Base-by-base conservation (phyloP, 2,888 invertebrate species). In the Luffia ferchaultella region DNA sequence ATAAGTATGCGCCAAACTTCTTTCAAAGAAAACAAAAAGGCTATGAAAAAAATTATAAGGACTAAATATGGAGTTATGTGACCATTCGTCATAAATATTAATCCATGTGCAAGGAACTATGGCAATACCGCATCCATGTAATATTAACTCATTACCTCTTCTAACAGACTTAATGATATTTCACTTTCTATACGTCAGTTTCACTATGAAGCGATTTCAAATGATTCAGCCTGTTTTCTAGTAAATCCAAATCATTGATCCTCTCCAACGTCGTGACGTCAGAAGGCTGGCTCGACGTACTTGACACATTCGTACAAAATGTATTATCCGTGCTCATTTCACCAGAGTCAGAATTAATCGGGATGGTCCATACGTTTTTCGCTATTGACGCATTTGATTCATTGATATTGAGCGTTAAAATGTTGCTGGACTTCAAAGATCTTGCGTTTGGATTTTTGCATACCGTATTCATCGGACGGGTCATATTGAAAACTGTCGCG, bases 241-340 rank as follows among this genome's bases (percentile, higher is more conserved):
- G 68, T 15, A 73, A 64, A 55, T 83, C 70, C 17, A 85, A 64
- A 58, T 85, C 85, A 45, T 64, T 72, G n/a, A 85, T 66, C 57
- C 84, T 68, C 55, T 84, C 84, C 42, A 79, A 62, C 5, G 83
- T 85, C 2, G 67, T 68, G 1, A 82, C 65, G 59, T 71, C 68
- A 0, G 80, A 78, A 0, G 71, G 73, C 20, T 65, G 67, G 1
- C 74, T 69, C 7, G 50, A 52, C 2, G 48, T 9, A n/a, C 19
- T 30, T 18, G 46, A 49, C 1, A 62, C 50, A 54, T 70, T 68
- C 0, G 63, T 61, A 1, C 56, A 45, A 1, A 57, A 56, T 1
- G 62, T 62, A 3, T 65, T 61, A 43, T 70, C 65, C 45, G 64
- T 48, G 40, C 57, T 52, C 53, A 60, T 57, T 12, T 64, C 66